phyloP scores from a whole-genome alignment of 2,797 vertebrate genomes.

The Myripristis jacobus region DNA sequence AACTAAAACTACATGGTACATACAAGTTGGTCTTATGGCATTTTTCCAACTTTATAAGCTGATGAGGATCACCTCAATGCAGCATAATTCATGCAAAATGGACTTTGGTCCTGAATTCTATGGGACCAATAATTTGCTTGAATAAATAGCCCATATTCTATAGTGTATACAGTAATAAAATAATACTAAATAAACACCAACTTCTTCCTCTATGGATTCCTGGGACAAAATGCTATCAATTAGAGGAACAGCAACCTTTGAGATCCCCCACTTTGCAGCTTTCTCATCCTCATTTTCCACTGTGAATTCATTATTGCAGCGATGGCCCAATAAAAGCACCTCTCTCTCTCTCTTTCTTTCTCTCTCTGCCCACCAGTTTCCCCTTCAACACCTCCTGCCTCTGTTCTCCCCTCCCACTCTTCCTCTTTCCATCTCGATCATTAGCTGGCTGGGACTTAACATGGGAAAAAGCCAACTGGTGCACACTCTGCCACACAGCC shows the following conservation, averaged over 20 bases:
- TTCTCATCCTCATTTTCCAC: too few species aligned
- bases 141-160: background rate
- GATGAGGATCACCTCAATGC: too few species aligned
- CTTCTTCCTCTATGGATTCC: slow-evolving; percentile 14
- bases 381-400: background rate
- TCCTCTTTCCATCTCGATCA: background rate
- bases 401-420: background rate
- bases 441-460: slow-evolving; percentile 1
- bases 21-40: too few species aligned
- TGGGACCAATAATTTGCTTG: too few species aligned
- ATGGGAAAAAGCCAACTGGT: slow-evolving; percentile 12
- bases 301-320: too few species aligned
- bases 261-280: too few species aligned
- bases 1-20: too few species aligned
- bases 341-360: background rate
- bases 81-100: too few species aligned
- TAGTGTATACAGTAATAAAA: slow-evolving; percentile 37
- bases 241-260: too few species aligned
- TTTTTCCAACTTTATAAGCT: too few species aligned
- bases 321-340: background rate
- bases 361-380: slow-evolving; percentile 17
- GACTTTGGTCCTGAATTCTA: too few species aligned
- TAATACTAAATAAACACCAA: slow-evolving; percentile 41
- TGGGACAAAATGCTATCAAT: too few species aligned
- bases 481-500: background rate